These are phyloP conservation scores for Chromoteleia sp. DNA, from an alignment of 2,888 invertebrate species.

Conservation along the genomic window DNA sequence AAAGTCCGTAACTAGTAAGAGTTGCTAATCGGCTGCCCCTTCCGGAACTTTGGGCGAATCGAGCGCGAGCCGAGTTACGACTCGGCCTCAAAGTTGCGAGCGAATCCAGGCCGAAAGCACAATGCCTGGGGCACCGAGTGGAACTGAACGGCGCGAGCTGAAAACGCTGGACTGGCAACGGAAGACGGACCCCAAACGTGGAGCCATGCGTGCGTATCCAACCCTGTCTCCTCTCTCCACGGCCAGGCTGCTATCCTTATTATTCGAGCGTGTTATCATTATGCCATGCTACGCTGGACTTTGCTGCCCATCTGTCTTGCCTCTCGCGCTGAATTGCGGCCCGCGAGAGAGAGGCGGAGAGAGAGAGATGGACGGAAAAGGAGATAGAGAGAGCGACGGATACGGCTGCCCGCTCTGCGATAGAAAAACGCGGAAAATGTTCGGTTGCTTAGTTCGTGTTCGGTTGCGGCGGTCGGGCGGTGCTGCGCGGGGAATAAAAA, in stretches of 20 bases:
- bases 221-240: constrained; percentile 83
- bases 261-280: constrained; percentile 84
- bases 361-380: neutral
- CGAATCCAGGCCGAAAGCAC: constrained; percentile 71
- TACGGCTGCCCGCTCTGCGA: too few species aligned
- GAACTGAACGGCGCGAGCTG: constrained; percentile 74
- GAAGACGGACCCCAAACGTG: constrained; percentile 82
- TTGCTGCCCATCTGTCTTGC: constrained; percentile 70
- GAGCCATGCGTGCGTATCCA: constrained; percentile 84
- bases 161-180: constrained; percentile 73
- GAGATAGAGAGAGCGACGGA: constrained; percentile 1
- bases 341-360: neutral
- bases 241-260: constrained; percentile 78
- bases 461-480: neutral
- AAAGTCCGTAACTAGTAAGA: constrained; percentile 56
- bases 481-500: neutral
- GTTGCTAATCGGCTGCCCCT: constrained; percentile 63
- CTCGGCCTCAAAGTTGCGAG: constrained; percentile 43
- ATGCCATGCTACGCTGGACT: constrained; percentile 79
- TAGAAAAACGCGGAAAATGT: too few species aligned
- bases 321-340: constrained; percentile 23
- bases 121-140: constrained; percentile 73
- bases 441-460: neutral
- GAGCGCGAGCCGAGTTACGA: constrained; percentile 40
- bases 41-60: constrained; percentile 62